Evolutionary conservation across 2,113 vertebrate species (phyloP).

Genomic region (Nerophis ophidion): DNA sequence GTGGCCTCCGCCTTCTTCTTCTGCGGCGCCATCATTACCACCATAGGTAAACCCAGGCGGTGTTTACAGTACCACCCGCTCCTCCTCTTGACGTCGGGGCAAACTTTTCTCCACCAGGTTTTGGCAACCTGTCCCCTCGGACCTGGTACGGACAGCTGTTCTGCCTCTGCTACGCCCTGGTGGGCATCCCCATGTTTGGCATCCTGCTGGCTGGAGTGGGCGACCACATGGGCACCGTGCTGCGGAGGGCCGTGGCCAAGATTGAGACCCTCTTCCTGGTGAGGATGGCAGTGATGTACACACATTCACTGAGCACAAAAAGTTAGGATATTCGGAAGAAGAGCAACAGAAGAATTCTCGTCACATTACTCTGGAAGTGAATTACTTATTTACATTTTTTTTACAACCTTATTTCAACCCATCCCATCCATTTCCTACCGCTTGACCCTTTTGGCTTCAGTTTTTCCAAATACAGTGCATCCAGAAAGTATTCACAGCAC

Average conservation of each 20-base stretch:
- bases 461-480: no score
- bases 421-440: no score
- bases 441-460: no score
- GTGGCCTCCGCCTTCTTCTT: conserved; percentile 84
- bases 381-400: no score
- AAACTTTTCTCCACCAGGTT: conserved; percentile 64
- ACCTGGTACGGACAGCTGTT: conserved; percentile 79
- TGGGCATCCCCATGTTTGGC: conserved; percentile 89
- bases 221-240: conserved; percentile 82
- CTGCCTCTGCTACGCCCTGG: conserved; percentile 85
- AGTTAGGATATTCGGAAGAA: no score
- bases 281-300: conserved; percentile 45
- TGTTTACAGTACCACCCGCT: background rate
- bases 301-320: no score
- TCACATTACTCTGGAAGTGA: no score
- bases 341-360: no score
- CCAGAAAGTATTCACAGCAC: no score
- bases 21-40: conserved; percentile 89
- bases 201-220: conserved; percentile 86
- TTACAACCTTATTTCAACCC: no score
- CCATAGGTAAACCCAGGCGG: conserved; percentile 71
- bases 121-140: conserved; percentile 81
- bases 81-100: background rate
- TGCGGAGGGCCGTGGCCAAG: conserved; percentile 79
- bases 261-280: conserved; percentile 86